Base-by-base conservation (phyloP, 2,888 invertebrate species). In the Thumatha senex region DNA sequence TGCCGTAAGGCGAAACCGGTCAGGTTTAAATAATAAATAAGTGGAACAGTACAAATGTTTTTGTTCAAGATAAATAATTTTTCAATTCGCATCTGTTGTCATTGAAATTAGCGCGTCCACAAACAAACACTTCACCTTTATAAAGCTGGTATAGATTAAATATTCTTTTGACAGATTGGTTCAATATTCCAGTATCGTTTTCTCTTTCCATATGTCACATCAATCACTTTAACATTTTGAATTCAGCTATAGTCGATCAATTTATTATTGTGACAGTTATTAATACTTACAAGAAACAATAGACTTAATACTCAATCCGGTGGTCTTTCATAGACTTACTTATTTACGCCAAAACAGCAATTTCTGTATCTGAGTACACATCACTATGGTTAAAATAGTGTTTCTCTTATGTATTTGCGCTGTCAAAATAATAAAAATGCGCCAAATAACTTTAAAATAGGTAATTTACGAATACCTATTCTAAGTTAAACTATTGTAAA, bases 231-330 rank as follows among this genome's bases (percentile, higher is more conserved):
- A 55, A 45, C 52, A 34, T 35, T 40, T 11, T 12, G 18, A 14
- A 41, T 35, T 18, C 51, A 54, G 40, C 12, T 41, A 46, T 36
- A 14, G 10, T 36, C 36, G 36, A 24, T 4, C 24, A 42, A 61
- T 63, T 67, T 60, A 38, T 59, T 61, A 65, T 65, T 67, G 55
- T 65, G 65, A 60, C 65, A 65, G 63, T 36, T 54, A 48, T 54
- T 51, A 29, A 18, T 9, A 18, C 5, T 9, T 7, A 31, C 15
- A 14, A 34, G 29, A 35, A 24, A 44, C 11, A 11, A 29, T 44
- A 44, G 18, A 33, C 12, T 7, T 1, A 35, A 2, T 12, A 24
- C 18, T 9, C 7, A 12, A 1, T 43, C 24, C 1, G 15, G 2
- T 33, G 0, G 5, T 0, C 11, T 11, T 30, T 1, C 29, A 14